Conservation (phyloP, 2,113 vertebrate species). For the Petrocephalus zakoni region DNA sequence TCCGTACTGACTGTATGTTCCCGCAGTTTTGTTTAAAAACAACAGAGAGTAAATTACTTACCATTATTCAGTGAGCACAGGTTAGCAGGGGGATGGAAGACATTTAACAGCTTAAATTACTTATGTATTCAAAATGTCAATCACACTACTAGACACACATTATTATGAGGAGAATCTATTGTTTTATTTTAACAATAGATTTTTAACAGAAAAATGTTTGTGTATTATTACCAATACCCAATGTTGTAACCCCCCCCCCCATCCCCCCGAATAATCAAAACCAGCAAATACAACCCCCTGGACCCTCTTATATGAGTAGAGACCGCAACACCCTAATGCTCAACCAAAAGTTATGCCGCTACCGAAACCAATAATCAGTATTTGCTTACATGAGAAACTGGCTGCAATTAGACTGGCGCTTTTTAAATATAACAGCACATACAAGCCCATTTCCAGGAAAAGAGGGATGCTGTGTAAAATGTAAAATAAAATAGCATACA, state of each 20-base stretch:
- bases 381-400: not conserved
- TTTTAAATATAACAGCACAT: too few species aligned
- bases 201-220: not conserved
- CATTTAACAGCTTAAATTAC: not conserved
- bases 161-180: not conserved
- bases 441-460: too few species aligned
- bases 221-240: not conserved
- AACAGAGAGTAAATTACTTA: not conserved
- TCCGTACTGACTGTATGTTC: not conserved
- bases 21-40: not conserved
- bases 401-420: not conserved
- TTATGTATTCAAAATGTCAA: not conserved
- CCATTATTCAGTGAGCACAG: not conserved
- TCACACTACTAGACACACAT: not conserved
- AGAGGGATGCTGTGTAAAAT: too few species aligned
- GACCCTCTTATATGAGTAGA: too few species aligned
- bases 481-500: too few species aligned
- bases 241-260: too few species aligned
- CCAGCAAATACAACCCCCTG: too few species aligned
- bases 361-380: not conserved
- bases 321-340: too few species aligned
- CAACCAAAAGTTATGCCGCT: too few species aligned
- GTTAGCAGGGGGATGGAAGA: not conserved
- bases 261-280: too few species aligned
- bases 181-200: not conserved